Evolutionary conservation across 2,888 invertebrate genomes (phyloP).

Genomic region (Esperia sulphurella): DNA sequence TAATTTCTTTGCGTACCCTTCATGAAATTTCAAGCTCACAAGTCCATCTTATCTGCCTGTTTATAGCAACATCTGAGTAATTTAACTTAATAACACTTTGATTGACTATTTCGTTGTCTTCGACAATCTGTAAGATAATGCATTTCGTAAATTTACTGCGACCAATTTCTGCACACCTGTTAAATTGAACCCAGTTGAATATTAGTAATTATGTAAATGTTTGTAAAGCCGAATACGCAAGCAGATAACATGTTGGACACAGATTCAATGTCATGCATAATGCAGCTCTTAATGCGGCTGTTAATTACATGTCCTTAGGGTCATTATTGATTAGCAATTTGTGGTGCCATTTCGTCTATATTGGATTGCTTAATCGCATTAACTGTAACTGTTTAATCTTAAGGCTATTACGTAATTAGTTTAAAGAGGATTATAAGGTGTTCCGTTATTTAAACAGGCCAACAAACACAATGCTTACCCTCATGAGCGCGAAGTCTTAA

Average conservation of each 20-base stretch:
- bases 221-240: slow-evolving; percentile 40
- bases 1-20: no score
- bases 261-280: slow-evolving; percentile 64
- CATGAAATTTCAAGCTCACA: no score
- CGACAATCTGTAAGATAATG: neutral
- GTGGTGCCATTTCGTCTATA: slow-evolving; percentile 45
- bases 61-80: no score
- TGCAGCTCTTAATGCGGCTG: slow-evolving; percentile 59
- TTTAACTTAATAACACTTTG: no score
- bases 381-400: slow-evolving; percentile 36
- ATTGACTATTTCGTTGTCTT: no score
- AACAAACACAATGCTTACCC: no score
- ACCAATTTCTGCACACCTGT: slow-evolving; percentile 11
- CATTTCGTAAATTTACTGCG: neutral
- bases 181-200: slow-evolving; percentile 43
- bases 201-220: slow-evolving; percentile 57
- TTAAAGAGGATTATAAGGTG: slow-evolving; percentile 36
- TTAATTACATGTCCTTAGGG: slow-evolving; percentile 62
- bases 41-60: no score
- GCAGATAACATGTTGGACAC: slow-evolving; percentile 46
- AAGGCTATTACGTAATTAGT: slow-evolving; percentile 46
- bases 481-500: no score
- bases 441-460: slow-evolving; percentile 12
- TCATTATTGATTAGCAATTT: slow-evolving; percentile 63
- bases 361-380: slow-evolving; percentile 51